phyloP scores from a whole-genome alignment of 53 echinoderm and acorn worm species.

The Stichopus horrens region DNA sequence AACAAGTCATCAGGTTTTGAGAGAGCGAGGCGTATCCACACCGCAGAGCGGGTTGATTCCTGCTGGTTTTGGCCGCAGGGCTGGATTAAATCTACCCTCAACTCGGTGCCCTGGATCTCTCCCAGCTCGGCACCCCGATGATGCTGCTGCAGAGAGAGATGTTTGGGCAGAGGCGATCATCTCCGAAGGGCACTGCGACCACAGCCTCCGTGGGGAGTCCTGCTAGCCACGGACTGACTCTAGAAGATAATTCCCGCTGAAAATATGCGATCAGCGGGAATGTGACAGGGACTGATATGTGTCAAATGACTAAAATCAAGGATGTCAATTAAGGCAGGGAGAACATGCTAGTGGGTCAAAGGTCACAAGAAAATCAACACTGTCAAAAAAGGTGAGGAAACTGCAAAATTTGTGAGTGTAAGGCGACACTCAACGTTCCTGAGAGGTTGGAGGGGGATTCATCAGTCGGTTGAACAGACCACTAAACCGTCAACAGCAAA shows the following conservation, averaged over 20 bases:
- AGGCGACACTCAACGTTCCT: no score
- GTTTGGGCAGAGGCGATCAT: not conserved
- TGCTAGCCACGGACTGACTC: not conserved
- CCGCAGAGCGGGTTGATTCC: not conserved
- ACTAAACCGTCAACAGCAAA: not conserved
- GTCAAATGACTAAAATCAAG: constrained; percentile 12
- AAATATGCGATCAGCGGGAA: constrained; percentile 17
- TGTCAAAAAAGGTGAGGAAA: not conserved
- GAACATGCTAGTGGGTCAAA: constrained; percentile 11
- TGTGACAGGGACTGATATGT: constrained; percentile 21
- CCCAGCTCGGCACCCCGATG: not conserved
- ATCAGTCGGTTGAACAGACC: no score
- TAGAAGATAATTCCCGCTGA: not conserved
- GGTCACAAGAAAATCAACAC: constrained; percentile 5
- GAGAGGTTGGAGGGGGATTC: no score
- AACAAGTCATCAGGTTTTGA: constrained; percentile 18
- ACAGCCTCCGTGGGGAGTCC: not conserved
- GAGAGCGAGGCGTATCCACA: not conserved
- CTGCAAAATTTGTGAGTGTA: no score
- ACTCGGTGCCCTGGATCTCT: not conserved
- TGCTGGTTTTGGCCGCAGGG: constrained; percentile 33
- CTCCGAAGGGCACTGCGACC: not conserved
- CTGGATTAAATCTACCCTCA: constrained; percentile 36
- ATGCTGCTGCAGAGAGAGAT: not conserved
- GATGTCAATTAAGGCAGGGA: constrained; percentile 14